phyloP scores from a whole-genome alignment of 2,888 invertebrate species.

The Dendrolimus houi region DNA sequence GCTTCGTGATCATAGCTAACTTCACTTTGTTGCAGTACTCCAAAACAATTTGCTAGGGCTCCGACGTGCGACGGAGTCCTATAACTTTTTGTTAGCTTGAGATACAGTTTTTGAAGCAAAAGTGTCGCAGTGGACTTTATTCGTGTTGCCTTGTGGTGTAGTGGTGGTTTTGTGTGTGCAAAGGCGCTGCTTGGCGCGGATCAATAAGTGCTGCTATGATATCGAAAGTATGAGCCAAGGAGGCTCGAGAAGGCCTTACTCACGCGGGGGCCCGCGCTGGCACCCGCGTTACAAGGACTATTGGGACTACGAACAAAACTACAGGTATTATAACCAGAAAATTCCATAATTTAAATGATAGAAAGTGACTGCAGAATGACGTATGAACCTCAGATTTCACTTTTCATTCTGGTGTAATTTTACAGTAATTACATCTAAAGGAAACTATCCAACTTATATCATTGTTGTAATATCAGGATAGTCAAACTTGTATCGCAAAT shows the following conservation, averaged over 20 bases:
- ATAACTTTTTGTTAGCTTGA: constrained; percentile 21
- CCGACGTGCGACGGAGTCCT: constrained; percentile 30
- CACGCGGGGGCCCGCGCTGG: constrained; percentile 68
- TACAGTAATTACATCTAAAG: no score
- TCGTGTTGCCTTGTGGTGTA: constrained; percentile 19
- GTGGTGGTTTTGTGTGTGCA: constrained; percentile 23
- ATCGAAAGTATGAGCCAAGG: constrained; percentile 65
- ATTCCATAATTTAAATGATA: background rate
- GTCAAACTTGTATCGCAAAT: no score
- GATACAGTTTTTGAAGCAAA: constrained; percentile 16
- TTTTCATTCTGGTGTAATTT: background rate
- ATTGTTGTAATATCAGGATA: no score
- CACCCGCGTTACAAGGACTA: constrained; percentile 72
- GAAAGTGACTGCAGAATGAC: background rate
- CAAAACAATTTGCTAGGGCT: constrained; percentile 45
- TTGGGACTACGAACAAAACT: constrained; percentile 71
- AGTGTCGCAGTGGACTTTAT: constrained; percentile 42
- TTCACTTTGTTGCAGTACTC: constrained; percentile 49
- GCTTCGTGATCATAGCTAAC: constrained; percentile 44
- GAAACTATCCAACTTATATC: no score
- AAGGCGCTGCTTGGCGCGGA: constrained; percentile 39
- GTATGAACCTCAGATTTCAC: constrained; percentile 4
- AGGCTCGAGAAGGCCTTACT: constrained; percentile 63
- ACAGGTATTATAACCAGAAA: constrained; percentile 34
- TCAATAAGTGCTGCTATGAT: constrained; percentile 57